Percentiles rank a stretch among this genome's conserved stretches.
Conservation (phyloP, 2,797 vertebrate genomes). For the Sebastes dallii region DNA sequence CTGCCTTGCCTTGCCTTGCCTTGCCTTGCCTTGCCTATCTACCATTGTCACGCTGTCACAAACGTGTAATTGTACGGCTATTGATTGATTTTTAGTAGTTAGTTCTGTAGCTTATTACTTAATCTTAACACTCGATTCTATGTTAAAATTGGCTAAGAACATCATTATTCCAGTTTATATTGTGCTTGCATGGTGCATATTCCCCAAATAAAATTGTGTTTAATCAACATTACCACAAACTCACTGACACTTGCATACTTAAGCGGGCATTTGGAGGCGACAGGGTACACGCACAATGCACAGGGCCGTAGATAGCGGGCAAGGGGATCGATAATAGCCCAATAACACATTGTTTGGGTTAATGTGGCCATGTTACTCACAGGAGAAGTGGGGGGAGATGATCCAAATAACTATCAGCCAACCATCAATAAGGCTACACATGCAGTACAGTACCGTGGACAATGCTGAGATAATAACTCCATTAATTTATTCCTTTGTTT, state of each 20-base stretch:
- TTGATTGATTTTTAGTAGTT: not conserved
- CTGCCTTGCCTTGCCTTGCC: no score
- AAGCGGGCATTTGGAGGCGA: not conserved
- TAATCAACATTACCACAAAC: not conserved
- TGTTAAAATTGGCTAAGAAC: not conserved
- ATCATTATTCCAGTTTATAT: not conserved
- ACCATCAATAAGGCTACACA: not conserved
- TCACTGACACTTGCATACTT: not conserved
- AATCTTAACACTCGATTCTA: not conserved
- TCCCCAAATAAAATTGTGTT: not conserved
- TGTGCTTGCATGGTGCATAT: not conserved
- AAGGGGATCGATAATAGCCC: not conserved
- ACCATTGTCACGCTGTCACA: constrained; percentile 38
- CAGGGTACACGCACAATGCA: not conserved
- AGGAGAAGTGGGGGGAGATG: not conserved
- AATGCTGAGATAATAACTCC: not conserved
- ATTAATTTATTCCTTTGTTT: not conserved
- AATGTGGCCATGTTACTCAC: not conserved
- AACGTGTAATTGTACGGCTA: constrained; percentile 20
- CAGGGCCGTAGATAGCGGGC: not conserved
- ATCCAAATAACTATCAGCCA: not conserved
- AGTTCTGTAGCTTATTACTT: not conserved
- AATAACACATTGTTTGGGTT: not conserved
- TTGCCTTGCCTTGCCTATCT: not conserved
- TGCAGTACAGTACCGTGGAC: not conserved